These are phyloP conservation scores for Iphiclides podalirius DNA, from an alignment of 2,888 invertebrate genomes.

Conservation along the genomic window DNA sequence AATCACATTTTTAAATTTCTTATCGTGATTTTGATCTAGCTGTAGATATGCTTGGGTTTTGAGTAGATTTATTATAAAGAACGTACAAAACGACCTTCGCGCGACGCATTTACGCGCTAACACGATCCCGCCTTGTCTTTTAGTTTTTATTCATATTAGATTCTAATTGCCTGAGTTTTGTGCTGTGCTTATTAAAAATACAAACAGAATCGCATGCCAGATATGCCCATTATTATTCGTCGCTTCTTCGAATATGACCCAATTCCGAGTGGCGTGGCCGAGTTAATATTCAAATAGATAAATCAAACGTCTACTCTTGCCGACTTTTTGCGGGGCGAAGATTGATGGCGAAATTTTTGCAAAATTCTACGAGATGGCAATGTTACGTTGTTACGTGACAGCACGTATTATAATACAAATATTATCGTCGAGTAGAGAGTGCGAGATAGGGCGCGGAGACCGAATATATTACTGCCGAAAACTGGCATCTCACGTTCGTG, in stretches of 20 bases:
- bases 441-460: constrained; percentile 41
- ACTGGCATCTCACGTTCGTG: constrained; percentile 57
- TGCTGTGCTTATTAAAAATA: constrained; percentile 16
- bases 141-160: neutral
- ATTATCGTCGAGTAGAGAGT: constrained; percentile 43
- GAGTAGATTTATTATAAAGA: too few species aligned
- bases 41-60: too few species aligned
- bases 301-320: constrained; percentile 54
- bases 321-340: constrained; percentile 57
- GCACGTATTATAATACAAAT: constrained; percentile 50
- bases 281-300: constrained; percentile 72
- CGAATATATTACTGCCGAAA: constrained; percentile 29
- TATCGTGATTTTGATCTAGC: too few species aligned
- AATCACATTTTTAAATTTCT: too few species aligned
- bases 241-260: constrained; percentile 41
- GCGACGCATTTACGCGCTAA: too few species aligned
- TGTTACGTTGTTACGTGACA: constrained; percentile 47
- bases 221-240: constrained; percentile 14
- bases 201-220: constrained; percentile 6
- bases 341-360: constrained; percentile 59
- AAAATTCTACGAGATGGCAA: constrained; percentile 46
- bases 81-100: too few species aligned
- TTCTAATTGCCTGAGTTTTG: neutral
- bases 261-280: constrained; percentile 39
- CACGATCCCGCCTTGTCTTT: too few species aligned